These are phyloP conservation scores for Colistium nudipinnis DNA, from an alignment of 2,113 vertebrate genomes.

Conservation along the genomic window DNA sequence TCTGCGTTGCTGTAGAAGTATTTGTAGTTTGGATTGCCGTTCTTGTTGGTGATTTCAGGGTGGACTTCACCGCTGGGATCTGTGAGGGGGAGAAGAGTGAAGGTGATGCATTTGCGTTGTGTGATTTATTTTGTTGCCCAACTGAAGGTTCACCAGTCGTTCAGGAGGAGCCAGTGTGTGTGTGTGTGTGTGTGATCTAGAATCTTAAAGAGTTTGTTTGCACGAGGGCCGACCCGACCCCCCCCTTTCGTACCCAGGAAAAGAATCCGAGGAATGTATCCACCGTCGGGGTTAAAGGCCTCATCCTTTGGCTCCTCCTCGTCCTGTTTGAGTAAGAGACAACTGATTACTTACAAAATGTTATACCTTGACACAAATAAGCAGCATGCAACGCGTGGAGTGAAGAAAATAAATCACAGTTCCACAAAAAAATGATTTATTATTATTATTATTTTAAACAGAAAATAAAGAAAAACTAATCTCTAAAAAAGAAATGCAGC, in stretches of 20 bases:
- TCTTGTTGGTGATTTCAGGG: slow-evolving; percentile 94
- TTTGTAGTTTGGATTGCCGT: slow-evolving; percentile 96
- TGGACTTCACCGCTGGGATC: slow-evolving; percentile 93
- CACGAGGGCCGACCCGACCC: slow-evolving; percentile 1
- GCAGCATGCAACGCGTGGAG: too few species aligned
- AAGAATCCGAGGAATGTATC: slow-evolving; percentile 97
- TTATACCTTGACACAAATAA: too few species aligned
- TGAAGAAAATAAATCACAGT: too few species aligned
- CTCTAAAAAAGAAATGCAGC: neutral
- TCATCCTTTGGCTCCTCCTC: slow-evolving; percentile 97
- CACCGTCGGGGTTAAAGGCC: slow-evolving; percentile 92
- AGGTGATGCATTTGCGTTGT: too few species aligned
- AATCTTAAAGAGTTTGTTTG: slow-evolving; percentile 22
- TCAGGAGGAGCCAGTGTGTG: too few species aligned
- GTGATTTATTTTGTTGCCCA: too few species aligned
- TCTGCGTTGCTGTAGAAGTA: slow-evolving; percentile 97
- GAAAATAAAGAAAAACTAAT: too few species aligned
- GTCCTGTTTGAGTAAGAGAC: slow-evolving; percentile 82
- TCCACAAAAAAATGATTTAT: neutral
- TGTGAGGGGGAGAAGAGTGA: slow-evolving; percentile 53
- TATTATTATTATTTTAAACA: neutral
- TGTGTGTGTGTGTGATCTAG: too few species aligned
- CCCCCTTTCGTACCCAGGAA: slow-evolving; percentile 87
- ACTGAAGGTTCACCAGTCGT: too few species aligned
- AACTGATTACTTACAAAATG: neutral